Percentiles rank a stretch among this genome's conserved stretches.
Conservation (phyloP, 64 coral and sea anemone species). For the Actinia equina region DNA sequence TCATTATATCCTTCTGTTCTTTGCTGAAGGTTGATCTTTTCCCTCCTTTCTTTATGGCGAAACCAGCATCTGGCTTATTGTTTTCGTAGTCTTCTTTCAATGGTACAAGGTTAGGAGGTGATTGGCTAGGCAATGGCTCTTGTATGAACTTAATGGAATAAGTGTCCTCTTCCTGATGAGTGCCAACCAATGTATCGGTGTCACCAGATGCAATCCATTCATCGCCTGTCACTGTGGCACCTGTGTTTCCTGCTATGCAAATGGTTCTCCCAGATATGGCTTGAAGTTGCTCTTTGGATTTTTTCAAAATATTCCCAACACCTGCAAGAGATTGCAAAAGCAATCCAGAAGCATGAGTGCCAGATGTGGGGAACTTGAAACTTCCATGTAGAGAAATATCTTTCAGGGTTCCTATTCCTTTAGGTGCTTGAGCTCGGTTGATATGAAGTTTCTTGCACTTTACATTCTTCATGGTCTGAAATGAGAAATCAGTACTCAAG, state of each 20-base stretch:
- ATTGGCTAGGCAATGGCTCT: too few relatives aligned
- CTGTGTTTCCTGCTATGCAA: slow-evolving; percentile 11
- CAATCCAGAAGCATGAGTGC: background rate
- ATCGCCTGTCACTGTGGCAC: background rate
- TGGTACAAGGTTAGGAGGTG: background rate
- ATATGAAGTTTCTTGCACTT: background rate
- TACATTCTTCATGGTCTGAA: slow-evolving; percentile 23
- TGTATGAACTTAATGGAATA: too few relatives aligned
- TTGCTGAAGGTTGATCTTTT: background rate
- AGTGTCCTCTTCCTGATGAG: too few relatives aligned
- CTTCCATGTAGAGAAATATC: slow-evolving; percentile 38
- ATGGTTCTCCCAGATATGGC: background rate
- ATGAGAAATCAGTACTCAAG: too few relatives aligned
- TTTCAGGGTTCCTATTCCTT: slow-evolving; percentile 39
- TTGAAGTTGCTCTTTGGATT: background rate
- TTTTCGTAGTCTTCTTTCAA: too few relatives aligned
- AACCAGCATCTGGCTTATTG: background rate
- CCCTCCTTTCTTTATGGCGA: background rate
- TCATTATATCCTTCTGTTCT: slow-evolving; percentile 16
- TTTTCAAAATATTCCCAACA: slow-evolving; percentile 2
- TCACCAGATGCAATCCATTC: too few relatives aligned
- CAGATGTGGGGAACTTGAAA: slow-evolving; percentile 13
- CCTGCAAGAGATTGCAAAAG: slow-evolving; percentile 8
- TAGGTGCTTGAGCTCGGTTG: slow-evolving; percentile 29
- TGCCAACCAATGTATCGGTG: too few relatives aligned